These are phyloP conservation scores for Platygyra sinensis DNA, from an alignment of 64 coral and sea anemone genomes.

Conservation along the genomic window DNA sequence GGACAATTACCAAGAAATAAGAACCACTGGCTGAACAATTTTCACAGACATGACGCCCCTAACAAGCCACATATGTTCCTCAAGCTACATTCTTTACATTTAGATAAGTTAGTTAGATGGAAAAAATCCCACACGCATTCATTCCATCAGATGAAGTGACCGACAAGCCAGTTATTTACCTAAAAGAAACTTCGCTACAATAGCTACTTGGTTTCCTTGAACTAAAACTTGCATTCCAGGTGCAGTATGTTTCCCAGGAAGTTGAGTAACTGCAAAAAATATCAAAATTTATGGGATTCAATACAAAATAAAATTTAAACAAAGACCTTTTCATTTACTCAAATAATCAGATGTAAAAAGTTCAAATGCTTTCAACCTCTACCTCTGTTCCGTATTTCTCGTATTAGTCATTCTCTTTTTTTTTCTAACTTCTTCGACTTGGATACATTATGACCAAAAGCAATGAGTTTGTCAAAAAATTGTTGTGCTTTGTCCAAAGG, in stretches of 20 bases:
- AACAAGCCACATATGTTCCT: no score
- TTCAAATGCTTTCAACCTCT: no score
- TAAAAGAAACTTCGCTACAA: constrained; percentile 76
- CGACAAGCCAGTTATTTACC: constrained; percentile 42
- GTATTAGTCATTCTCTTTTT: no score
- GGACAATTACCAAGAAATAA: no score
- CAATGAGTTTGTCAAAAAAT: background rate
- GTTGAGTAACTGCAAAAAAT: constrained; percentile 68
- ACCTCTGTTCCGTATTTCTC: no score
- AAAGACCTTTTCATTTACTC: no score
- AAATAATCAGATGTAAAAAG: no score
- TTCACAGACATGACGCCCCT: no score
- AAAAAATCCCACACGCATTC: background rate
- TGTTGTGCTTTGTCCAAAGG: background rate
- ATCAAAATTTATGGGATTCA: background rate
- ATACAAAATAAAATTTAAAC: no score
- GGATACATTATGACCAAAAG: background rate
- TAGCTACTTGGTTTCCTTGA: constrained; percentile 85
- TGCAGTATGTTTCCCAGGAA: constrained; percentile 79
- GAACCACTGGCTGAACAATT: no score
- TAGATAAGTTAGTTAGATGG: background rate
- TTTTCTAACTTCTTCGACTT: no score
- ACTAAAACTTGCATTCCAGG: constrained; percentile 88
- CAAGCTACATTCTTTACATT: background rate
- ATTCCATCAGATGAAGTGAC: background rate